Base-by-base conservation (phyloP, 2,888 invertebrate genomes). In the Anarsia innoxiella region DNA sequence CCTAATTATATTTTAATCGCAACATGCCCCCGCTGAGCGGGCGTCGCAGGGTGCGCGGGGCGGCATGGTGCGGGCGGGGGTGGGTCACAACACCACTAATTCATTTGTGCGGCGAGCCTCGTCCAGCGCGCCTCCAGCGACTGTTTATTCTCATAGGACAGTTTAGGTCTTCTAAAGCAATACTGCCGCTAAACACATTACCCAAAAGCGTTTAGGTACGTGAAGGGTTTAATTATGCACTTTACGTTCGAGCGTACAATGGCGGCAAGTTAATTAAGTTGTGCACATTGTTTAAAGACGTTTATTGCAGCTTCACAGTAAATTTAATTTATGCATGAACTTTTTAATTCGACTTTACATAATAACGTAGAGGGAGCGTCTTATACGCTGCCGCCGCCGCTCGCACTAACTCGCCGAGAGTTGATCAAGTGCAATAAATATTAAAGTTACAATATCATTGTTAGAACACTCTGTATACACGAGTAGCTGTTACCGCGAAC, bases 1-100 rank as follows among this genome's bases (percentile, higher is more conserved):
- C 75, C 82, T 84, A 83, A 83, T 84, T 83, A 83, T 84, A 78
- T 80, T 83, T 84, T 83, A 84, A 84, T 83, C 79, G 78, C 72
- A 71, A 73, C 72, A 64, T 59, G 59, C 67, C 66, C 65, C 66
- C 59, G 60, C 46, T 56, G 56, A 49, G 54, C 45, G 45, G 49
- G 38, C 14, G 33, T 12, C 2, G 31, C 11, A 8, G 36, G 33
- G 35, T 36, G 36, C 53, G 47, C 43, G 45, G 49, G 54, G 47
- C 43, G 44, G 49, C 40, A 41, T 41, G 44, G 49, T 52, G 42
- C 40, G 53, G 53, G 48, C 54, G 45, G 41, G 42, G 37, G 45
- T 37, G 43, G 53, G 54, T 54, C 62, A 60, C 59, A 50, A 66
- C 62, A 65, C 68, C 73, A 75, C 75, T 78, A 80, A 82, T 80